Evolutionary conservation across 2,113 vertebrate species (phyloP).

Genomic region (Sapajus apella): DNA sequence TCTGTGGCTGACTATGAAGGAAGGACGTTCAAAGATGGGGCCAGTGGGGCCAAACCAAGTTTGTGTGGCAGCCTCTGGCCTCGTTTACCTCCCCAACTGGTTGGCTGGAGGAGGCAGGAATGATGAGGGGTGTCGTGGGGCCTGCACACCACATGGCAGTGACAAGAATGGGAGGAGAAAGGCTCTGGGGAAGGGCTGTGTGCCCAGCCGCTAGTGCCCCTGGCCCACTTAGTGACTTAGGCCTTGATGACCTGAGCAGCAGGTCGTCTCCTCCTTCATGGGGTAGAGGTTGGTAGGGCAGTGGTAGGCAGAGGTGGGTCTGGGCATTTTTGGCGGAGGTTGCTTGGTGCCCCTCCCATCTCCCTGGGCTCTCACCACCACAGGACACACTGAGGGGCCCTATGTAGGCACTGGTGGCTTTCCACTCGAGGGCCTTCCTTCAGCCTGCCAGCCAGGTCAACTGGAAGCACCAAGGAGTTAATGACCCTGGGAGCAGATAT

Average conservation of each 20-base stretch:
- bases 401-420: neutral
- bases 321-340: neutral
- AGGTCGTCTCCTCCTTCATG: neutral
- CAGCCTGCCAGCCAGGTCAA: neutral
- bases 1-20: neutral
- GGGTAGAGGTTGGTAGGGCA: neutral
- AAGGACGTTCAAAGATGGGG: neutral
- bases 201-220: fast-evolving
- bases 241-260: neutral
- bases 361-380: fast-evolving
- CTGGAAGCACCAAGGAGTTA: neutral
- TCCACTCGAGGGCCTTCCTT: neutral
- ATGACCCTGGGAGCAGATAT: neutral
- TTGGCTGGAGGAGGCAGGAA: neutral
- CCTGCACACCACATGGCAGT: neutral
- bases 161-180: neutral
- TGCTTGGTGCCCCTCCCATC: too few relatives aligned
- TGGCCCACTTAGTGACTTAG: neutral
- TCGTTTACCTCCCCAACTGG: neutral
- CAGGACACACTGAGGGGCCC: too few relatives aligned
- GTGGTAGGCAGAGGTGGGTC: neutral
- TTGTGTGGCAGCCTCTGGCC: neutral
- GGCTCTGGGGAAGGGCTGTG: fast-evolving
- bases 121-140: fast-evolving
- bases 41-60: too few relatives aligned